Evolutionary conservation across 2,113 vertebrate species (phyloP).

Genomic region (Tringa solitaria): DNA sequence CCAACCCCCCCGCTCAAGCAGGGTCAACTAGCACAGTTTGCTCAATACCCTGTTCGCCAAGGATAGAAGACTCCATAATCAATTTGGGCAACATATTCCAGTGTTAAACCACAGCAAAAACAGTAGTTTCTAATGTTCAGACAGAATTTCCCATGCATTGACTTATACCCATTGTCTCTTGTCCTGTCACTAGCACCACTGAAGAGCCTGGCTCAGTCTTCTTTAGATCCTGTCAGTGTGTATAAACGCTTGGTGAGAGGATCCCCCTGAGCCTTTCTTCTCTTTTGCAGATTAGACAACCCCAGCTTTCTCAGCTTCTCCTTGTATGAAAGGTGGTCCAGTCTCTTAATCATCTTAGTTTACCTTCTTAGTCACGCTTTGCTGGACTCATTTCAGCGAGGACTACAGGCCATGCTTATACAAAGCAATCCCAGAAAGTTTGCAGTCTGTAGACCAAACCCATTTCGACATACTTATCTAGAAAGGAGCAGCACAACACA

Average conservation of each 20-base stretch:
- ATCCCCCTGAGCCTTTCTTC: not conserved
- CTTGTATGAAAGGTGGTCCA: not conserved
- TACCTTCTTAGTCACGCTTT: not conserved
- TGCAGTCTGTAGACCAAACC: not conserved
- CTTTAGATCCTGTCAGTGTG: not conserved
- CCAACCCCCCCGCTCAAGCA: not conserved
- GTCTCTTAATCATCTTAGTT: not conserved
- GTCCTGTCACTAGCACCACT: not conserved
- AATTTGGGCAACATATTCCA: not conserved
- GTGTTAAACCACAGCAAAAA: not conserved
- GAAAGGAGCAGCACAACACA: not conserved
- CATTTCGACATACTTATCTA: not conserved
- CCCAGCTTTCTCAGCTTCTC: not conserved
- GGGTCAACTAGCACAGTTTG: not conserved
- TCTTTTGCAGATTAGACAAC: not conserved
- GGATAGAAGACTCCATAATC: not conserved
- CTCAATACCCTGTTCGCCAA: not conserved
- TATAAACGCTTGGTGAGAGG: not conserved
- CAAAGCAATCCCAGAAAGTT: not conserved
- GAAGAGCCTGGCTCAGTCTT: not conserved
- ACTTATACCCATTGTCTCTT: fast-evolving
- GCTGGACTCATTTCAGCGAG: not conserved
- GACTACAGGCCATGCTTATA: not conserved
- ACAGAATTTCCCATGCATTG: not conserved
- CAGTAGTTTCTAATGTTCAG: not conserved